Percentiles rank a stretch among this genome's conserved stretches.
phyloP scores from a whole-genome alignment of 2,797 vertebrate species.

The Simalia tracyae region DNA sequence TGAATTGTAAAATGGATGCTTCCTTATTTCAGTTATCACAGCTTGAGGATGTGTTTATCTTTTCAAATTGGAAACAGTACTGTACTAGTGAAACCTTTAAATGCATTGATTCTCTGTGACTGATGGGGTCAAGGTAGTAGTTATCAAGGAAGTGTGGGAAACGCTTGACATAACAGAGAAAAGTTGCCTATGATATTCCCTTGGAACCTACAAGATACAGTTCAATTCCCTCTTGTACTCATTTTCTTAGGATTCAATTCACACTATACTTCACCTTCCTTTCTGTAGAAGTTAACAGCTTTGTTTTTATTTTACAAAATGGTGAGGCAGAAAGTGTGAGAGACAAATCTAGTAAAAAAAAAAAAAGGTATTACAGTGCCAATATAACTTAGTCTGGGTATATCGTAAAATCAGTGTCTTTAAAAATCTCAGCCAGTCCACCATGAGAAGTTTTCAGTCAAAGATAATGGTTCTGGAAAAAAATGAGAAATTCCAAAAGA shows the following conservation, averaged over 20 bases:
- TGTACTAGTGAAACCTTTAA: background rate
- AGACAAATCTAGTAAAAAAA: background rate
- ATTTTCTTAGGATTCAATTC: slow-evolving; percentile 32
- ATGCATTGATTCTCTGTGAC: background rate
- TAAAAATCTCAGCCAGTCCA: background rate
- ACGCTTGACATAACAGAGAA: slow-evolving; percentile 10
- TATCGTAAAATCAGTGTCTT: background rate
- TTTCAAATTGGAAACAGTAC: background rate
- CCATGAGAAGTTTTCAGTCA: background rate
- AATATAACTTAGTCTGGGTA: background rate
- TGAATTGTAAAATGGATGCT: background rate
- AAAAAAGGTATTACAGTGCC: background rate
- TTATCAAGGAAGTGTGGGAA: background rate
- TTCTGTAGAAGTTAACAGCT: slow-evolving; percentile 11
- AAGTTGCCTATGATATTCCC: slow-evolving; percentile 14
- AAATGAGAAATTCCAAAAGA: background rate
- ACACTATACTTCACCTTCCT: slow-evolving; percentile 22
- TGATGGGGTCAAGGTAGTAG: background rate
- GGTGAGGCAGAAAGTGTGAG: background rate
- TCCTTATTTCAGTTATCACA: background rate
- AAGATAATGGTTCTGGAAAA: background rate
- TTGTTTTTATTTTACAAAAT: background rate
- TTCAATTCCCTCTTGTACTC: slow-evolving; percentile 26
- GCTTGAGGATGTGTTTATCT: background rate
- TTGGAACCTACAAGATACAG: background rate